Conservation (phyloP, 2,797 vertebrate species). For the Myripristis jacobus region DNA sequence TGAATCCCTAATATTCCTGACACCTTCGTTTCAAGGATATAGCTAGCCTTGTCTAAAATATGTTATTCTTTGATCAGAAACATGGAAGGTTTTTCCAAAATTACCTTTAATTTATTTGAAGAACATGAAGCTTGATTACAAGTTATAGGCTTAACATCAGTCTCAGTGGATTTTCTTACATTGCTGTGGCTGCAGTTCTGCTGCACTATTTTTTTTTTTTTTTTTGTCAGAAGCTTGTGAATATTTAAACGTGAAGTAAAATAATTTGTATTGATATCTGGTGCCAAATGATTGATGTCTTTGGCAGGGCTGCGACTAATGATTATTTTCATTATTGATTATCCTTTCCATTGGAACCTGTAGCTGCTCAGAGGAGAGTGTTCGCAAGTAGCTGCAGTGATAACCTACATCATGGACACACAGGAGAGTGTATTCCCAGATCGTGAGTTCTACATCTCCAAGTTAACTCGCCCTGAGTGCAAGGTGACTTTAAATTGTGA, state of each 20-base stretch:
- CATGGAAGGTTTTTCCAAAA: too few relatives aligned
- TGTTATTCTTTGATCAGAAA: too few relatives aligned
- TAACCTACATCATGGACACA: constrained; percentile 18
- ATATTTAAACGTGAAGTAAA: constrained; percentile 46
- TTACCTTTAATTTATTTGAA: too few relatives aligned
- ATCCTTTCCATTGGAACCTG: constrained; percentile 70
- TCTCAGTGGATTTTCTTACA: too few relatives aligned
- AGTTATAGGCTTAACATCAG: too few relatives aligned
- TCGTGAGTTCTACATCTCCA: constrained; percentile 55
- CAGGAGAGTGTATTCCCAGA: constrained; percentile 23
- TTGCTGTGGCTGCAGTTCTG: constrained; percentile 11
- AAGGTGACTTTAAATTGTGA: constrained; percentile 38
- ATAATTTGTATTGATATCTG: constrained; percentile 42
- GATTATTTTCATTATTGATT: constrained; percentile 55
- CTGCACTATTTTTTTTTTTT: too few relatives aligned
- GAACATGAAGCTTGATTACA: too few relatives aligned
- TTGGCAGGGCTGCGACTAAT: constrained; percentile 52
- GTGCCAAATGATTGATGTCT: constrained; percentile 51
- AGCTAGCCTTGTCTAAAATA: too few relatives aligned
- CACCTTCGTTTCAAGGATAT: too few relatives aligned
- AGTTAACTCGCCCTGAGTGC: constrained; percentile 35
- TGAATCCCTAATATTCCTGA: too few relatives aligned
- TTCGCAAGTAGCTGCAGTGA: constrained; percentile 48
- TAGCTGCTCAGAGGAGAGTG: constrained; percentile 42
- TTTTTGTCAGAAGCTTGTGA: constrained; percentile 22